phyloP scores from a whole-genome alignment of 2,113 vertebrate species.

The Furnarius figulus region DNA sequence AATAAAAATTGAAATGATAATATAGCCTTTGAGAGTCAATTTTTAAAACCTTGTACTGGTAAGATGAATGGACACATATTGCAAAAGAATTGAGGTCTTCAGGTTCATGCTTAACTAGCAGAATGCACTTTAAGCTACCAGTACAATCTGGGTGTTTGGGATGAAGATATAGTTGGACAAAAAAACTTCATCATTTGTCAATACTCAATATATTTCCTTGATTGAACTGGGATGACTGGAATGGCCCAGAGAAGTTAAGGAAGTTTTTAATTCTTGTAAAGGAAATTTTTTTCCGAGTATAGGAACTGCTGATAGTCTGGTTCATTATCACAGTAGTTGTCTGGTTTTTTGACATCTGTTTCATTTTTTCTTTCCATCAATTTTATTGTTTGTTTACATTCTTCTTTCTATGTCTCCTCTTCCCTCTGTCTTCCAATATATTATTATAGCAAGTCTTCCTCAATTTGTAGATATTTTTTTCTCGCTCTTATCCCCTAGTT shows the following conservation, averaged over 20 bases:
- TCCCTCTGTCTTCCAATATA: not conserved
- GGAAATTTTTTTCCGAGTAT: not conserved
- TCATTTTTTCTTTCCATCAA: not conserved
- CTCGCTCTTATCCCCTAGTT: not conserved
- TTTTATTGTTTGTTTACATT: not conserved
- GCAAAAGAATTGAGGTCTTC: not conserved
- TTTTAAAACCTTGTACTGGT: not conserved
- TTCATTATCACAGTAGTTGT: not conserved
- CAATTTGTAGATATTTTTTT: not conserved
- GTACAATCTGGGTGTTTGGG: not conserved
- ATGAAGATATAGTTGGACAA: not conserved
- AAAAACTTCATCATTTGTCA: not conserved
- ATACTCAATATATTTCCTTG: not conserved
- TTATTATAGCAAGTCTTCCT: not conserved
- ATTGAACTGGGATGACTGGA: not conserved
- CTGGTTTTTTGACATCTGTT: not conserved
- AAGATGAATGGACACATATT: not conserved
- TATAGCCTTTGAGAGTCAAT: not conserved
- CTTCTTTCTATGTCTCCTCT: not conserved
- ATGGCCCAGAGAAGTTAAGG: not conserved
- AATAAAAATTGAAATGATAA: not conserved
- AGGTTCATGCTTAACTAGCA: not conserved
- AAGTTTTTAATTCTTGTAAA: not conserved
- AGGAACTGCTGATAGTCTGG: not conserved
- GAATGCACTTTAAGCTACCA: not conserved